Conservation (phyloP, 2,113 vertebrate species). For the Morone chrysops region DNA sequence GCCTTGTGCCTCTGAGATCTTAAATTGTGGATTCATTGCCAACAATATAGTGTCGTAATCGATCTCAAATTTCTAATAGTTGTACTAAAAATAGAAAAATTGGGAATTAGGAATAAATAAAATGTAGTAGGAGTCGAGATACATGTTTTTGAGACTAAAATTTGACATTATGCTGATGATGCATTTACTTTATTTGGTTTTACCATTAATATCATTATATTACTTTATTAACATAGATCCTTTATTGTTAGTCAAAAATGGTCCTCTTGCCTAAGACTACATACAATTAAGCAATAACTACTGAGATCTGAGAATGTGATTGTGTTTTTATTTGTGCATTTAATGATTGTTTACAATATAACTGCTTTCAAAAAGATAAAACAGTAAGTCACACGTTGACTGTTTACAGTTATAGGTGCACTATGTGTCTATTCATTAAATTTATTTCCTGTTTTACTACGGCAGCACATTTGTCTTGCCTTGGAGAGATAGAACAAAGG, state of each 20-base stretch:
- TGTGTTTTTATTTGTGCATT: too few species aligned
- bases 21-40: background rate
- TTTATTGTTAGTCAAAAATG: background rate
- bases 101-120: background rate
- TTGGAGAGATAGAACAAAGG: conserved; percentile 75
- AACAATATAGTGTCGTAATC: background rate
- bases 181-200: too few species aligned
- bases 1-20: background rate
- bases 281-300: too few species aligned
- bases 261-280: too few species aligned
- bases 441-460: background rate
- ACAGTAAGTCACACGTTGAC: background rate
- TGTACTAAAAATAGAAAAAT: background rate
- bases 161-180: background rate
- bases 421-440: background rate
- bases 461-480: conserved; percentile 50
- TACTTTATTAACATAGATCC: background rate
- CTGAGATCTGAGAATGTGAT: too few species aligned
- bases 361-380: background rate
- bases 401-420: background rate
- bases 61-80: background rate
- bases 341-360: background rate
- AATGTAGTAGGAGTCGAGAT: background rate
- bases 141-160: background rate
- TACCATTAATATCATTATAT: background rate